Conservation (phyloP, 2,113 vertebrate genomes). For the Urocolius indicus region DNA sequence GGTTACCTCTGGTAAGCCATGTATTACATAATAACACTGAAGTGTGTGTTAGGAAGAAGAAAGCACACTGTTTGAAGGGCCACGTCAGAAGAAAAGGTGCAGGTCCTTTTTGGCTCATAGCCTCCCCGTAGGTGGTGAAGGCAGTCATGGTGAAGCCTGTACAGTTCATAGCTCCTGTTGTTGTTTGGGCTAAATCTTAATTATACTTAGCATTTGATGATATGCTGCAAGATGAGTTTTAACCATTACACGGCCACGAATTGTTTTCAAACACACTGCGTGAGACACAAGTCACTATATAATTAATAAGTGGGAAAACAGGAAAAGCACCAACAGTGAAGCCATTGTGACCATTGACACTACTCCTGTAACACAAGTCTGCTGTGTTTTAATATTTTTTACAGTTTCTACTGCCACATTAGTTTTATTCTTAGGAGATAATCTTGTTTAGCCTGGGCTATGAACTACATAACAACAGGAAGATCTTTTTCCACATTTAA, state of each 20-base stretch:
- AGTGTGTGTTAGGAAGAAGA: neutral
- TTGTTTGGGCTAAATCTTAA: neutral
- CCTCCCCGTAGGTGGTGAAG: neutral
- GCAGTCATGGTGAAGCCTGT: neutral
- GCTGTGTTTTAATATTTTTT: neutral
- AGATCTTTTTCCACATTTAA: neutral
- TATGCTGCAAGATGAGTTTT: neutral
- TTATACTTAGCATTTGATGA: neutral
- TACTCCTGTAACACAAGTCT: neutral
- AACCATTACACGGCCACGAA: accelerated
- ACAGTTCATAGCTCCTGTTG: neutral
- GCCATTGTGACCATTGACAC: neutral
- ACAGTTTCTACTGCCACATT: neutral
- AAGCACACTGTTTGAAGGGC: neutral
- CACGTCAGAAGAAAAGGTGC: neutral
- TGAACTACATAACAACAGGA: accelerated
- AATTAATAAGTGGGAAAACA: neutral
- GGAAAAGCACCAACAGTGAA: neutral
- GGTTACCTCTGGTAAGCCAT: neutral
- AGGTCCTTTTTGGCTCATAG: neutral
- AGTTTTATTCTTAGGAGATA: neutral
- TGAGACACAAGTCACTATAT: neutral
- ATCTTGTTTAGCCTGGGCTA: neutral
- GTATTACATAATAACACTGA: neutral
- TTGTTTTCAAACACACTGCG: neutral